Evolutionary conservation across 1,140 invertebrate genomes (phyloP).

Genomic region (Drosophila punjabiensis): DNA sequence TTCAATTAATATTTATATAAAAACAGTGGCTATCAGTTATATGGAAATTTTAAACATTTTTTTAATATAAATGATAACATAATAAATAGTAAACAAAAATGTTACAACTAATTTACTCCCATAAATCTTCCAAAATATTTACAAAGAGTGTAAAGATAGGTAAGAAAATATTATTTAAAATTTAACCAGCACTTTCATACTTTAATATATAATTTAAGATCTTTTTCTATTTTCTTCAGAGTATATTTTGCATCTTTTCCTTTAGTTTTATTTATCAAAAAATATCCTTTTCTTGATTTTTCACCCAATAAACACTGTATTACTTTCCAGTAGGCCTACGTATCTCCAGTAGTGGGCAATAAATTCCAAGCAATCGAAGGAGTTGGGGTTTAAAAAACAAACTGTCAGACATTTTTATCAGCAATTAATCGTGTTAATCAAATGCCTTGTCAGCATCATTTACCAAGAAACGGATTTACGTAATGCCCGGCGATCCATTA

Average conservation of each 20-base stretch:
- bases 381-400: constrained; percentile 51
- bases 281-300: neutral
- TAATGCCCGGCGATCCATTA: constrained; percentile 51
- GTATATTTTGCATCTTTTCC: neutral
- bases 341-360: constrained; percentile 62
- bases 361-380: constrained; percentile 8
- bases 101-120: neutral
- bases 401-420: constrained; percentile 83
- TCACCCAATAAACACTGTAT: neutral
- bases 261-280: neutral
- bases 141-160: neutral
- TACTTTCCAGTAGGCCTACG: constrained; percentile 17
- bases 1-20: constrained; percentile 53
- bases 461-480: constrained; percentile 74
- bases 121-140: neutral
- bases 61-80: neutral
- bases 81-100: neutral
- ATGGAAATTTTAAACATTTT: neutral
- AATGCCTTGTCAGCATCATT: constrained; percentile 83
- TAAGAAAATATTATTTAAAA: neutral
- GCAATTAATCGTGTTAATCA: constrained; percentile 84
- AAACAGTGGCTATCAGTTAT: constrained; percentile 23
- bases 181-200: neutral
- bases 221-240: neutral
- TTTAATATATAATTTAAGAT: accelerated